A percentile compares a stretch with the other conserved stretches of the same genome.
These are phyloP conservation scores for Uloborus diversus DNA, from an alignment of 1,140 invertebrate species.

Conservation along the genomic window DNA sequence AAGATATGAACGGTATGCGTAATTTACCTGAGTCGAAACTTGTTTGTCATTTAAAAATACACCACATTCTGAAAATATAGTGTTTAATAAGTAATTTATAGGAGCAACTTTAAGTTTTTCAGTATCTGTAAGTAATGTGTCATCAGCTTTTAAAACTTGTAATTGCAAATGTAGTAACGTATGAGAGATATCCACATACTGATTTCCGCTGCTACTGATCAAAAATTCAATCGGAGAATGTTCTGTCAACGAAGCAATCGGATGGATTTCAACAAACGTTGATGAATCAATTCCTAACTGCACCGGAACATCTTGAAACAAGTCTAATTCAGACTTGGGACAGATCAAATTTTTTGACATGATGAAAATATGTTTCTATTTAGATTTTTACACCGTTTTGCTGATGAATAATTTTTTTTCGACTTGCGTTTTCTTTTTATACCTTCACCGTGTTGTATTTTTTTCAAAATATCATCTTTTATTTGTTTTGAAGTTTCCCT, in stretches of 20 bases:
- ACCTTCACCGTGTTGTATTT: background rate
- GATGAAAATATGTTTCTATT: too few species aligned
- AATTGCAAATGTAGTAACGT: background rate
- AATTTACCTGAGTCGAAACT: background rate
- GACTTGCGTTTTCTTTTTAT: slow-evolving; percentile 1
- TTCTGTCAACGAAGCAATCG: background rate
- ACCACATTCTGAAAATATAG: slow-evolving; percentile 8
- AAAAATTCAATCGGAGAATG: slow-evolving; percentile 16
- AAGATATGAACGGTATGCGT: background rate
- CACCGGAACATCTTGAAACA: background rate
- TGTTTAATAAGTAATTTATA: slow-evolving; percentile 32
- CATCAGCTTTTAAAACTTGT: too few species aligned
- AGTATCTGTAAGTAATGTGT: background rate
- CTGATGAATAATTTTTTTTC: background rate
- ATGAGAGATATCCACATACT: slow-evolving; percentile 32
- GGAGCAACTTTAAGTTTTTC: background rate
- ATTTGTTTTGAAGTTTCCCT: background rate
- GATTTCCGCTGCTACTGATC: background rate
- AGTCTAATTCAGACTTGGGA: background rate
- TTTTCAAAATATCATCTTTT: background rate
- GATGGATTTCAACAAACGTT: slow-evolving; percentile 4
- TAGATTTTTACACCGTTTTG: background rate
- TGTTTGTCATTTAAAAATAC: slow-evolving; percentile 29
- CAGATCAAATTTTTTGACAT: background rate
- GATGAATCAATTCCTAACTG: slow-evolving; percentile 1